phyloP scores from a whole-genome alignment of 2,113 vertebrate species.

The Pseudolaguvia tuberculata region DNA sequence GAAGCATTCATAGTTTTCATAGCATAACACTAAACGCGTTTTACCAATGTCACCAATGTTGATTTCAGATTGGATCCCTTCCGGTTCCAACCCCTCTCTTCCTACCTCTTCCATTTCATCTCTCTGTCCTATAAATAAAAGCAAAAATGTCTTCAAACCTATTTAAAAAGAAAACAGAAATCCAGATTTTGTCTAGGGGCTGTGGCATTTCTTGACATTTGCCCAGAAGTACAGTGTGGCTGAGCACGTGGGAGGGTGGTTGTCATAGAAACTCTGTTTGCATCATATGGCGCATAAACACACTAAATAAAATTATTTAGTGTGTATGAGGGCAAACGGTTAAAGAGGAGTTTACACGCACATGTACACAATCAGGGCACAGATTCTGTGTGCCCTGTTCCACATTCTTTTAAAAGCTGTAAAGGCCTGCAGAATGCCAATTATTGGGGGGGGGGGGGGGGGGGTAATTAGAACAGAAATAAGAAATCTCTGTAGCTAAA shows the following conservation, averaged over 20 bases:
- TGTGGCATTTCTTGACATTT: conserved; percentile 43
- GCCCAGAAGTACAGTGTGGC: conserved; percentile 50
- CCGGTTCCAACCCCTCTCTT: no score
- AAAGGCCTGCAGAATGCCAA: no score
- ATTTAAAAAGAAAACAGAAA: not conserved
- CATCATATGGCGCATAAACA: conserved; percentile 44
- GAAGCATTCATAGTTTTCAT: conserved; percentile 36
- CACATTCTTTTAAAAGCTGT: no score
- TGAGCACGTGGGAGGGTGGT: conserved; percentile 55
- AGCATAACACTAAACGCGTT: conserved; percentile 3
- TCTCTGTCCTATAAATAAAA: no score
- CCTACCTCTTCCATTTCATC: no score
- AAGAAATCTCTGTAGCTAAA: not conserved
- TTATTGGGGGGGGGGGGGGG: no score
- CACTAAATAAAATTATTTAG: conserved; percentile 71
- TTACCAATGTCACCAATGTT: conserved; percentile 6
- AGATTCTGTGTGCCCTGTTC: conserved; percentile 7
- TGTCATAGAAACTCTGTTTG: conserved; percentile 62
- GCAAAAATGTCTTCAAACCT: no score
- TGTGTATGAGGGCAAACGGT: conserved; percentile 14
- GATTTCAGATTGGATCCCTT: no score
- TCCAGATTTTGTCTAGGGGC: conserved; percentile 23
- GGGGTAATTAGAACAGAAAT: not conserved
- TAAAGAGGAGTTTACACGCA: conserved; percentile 18
- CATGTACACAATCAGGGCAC: conserved; percentile 44